Base-by-base conservation (phyloP, 1,140 invertebrate species). In the Calliphora vicina region DNA sequence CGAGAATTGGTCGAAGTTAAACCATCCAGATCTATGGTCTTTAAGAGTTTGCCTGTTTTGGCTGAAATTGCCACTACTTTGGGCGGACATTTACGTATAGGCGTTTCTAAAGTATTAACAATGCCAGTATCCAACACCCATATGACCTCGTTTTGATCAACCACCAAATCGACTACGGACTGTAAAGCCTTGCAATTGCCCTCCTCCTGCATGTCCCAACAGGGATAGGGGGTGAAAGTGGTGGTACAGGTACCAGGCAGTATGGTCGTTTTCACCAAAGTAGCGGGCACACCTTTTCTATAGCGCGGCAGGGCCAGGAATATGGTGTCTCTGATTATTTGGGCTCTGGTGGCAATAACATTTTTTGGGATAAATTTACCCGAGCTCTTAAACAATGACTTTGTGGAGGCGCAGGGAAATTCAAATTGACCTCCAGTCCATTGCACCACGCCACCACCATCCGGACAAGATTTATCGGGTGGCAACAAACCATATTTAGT, bases 111-210 rank as follows among this genome's bases (percentile, higher is more conserved):
- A 0, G 92, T 93, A 74, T 93, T 91, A 0, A 93, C 91, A 8
- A 94, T 91, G 45, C 93, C 93, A 0, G 91, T 91, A 84, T 94
- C 93, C 42, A 94, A 86, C 1, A 93, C 92, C 93, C 93, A 94
- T 0, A 94, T 90, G 25, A 91, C 87, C 27, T 91, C 87, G 43
- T 91, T 91, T 27, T 87, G 88, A 87, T 94, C 93, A 8, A 94
- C 86, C 80, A 92, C 92, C 13, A 94, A 86, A 85, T 94, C 93
- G 0, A 94, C 93, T 0, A 92, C 93, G 15, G 92, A 93, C 76
- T 94, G 93, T 3, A 94, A 85, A 0, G 92, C 92, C 42, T 91
- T 91, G 84, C 92, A 93, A 82, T 92, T 92, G 20, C 92, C 92
- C 85, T 93, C 92, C 85, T 94, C 92, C 84, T 94, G 93, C 76